Percentiles rank a stretch among this genome's conserved stretches.
Evolutionary conservation across 1,140 invertebrate genomes (phyloP).

Genomic region (Lepidurus packardi): DNA sequence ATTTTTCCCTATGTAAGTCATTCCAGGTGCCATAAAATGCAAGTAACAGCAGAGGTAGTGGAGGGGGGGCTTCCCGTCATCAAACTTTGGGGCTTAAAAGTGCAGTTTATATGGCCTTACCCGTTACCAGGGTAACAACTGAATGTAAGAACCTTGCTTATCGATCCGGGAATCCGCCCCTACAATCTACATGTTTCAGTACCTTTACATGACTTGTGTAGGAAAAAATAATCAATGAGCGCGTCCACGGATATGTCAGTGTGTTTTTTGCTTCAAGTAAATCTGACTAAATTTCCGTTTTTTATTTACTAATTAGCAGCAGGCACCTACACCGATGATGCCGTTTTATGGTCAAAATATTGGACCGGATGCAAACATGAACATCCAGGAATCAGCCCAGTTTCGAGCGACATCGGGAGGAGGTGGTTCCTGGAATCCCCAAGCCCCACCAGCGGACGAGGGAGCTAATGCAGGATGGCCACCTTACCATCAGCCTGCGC

Average conservation of each 20-base stretch:
- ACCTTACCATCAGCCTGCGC: background rate
- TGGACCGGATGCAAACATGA: background rate
- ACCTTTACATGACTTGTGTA: background rate
- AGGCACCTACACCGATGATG: background rate
- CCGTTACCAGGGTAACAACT: slow-evolving; percentile 17
- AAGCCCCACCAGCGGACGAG: slow-evolving; percentile 1
- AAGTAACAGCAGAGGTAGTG: slow-evolving; percentile 1
- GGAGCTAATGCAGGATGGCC: background rate
- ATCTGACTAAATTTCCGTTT: background rate
- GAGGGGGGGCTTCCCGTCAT: background rate
- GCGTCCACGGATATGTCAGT: background rate
- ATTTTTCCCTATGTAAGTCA: background rate
- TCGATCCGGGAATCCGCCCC: background rate
- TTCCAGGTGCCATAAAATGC: slow-evolving; percentile 21
- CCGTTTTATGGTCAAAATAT: background rate
- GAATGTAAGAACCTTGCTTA: background rate
- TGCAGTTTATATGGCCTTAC: slow-evolving; percentile 11
- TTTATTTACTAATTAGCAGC: background rate
- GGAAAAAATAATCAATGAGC: background rate
- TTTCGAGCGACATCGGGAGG: background rate
- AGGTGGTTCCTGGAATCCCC: background rate
- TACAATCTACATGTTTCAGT: background rate
- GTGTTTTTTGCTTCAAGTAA: background rate
- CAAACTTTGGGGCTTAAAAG: slow-evolving; percentile 19
- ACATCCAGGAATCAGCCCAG: background rate